Evolutionary conservation across 2,113 vertebrate genomes (phyloP).

Genomic region (Girardinichthys multiradiatus): DNA sequence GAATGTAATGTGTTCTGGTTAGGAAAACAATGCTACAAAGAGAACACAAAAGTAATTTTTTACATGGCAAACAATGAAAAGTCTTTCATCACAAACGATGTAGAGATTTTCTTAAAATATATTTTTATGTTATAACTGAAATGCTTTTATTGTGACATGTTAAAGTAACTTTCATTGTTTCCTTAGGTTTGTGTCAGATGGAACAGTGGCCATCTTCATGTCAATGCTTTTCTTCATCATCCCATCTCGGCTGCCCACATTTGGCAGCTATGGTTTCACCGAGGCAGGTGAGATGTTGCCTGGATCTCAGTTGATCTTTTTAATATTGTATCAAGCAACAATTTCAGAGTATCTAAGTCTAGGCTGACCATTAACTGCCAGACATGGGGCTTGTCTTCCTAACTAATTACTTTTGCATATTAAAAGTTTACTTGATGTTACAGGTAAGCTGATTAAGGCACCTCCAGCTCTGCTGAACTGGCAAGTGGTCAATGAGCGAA

Average conservation of each 20-base stretch:
- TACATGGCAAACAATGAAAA: too few relatives aligned
- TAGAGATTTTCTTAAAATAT: too few relatives aligned
- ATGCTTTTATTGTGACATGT: not conserved
- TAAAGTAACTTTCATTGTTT: not conserved
- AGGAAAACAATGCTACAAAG: not conserved
- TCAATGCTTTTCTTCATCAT: slow-evolving; percentile 86
- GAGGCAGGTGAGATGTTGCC: slow-evolving; percentile 33
- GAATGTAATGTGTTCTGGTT: too few relatives aligned
- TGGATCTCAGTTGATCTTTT: not conserved
- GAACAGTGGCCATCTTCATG: slow-evolving; percentile 87
- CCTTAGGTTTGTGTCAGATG: slow-evolving; percentile 86
- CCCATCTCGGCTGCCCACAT: slow-evolving; percentile 76
- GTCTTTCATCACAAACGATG: not conserved
- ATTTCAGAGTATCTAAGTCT: not conserved
- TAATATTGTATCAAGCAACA: too few relatives aligned
- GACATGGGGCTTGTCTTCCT: slow-evolving; percentile 11
- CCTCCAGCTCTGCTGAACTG: slow-evolving; percentile 85
- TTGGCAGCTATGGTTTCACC: slow-evolving; percentile 29
- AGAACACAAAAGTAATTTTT: too few relatives aligned
- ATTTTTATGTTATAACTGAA: too few relatives aligned
- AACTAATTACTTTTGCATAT: slow-evolving; percentile 14
- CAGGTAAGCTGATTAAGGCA: slow-evolving; percentile 55
- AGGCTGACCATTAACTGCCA: not conserved
- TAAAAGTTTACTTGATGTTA: slow-evolving; percentile 12
- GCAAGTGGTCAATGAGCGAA: slow-evolving; percentile 84